These are phyloP conservation scores for Drosophila kuntzei DNA, from an alignment of 2,888 invertebrate species.

Conservation along the genomic window DNA sequence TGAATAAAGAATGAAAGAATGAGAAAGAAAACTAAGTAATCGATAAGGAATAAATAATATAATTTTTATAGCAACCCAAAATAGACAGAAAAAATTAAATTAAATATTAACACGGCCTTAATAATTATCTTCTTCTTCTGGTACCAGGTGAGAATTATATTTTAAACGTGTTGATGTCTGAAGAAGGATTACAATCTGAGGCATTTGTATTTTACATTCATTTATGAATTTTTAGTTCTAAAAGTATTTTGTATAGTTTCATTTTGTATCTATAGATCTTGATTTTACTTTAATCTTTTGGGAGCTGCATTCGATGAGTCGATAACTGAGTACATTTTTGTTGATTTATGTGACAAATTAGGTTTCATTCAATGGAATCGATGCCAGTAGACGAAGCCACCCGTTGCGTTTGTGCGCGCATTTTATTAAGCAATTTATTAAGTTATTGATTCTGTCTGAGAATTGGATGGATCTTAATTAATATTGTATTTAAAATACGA, in stretches of 20 bases:
- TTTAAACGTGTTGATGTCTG: no score
- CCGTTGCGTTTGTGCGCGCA: constrained; percentile 66
- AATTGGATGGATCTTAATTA: constrained; percentile 60
- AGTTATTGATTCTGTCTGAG: constrained; percentile 52
- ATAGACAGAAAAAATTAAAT: no score
- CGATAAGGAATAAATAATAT: no score
- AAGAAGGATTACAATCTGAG: neutral
- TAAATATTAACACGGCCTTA: no score
- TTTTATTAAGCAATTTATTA: constrained; percentile 68
- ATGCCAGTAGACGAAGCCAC: constrained; percentile 24
- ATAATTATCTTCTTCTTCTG: no score
- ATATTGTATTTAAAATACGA: constrained; percentile 60
- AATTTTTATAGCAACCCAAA: no score
- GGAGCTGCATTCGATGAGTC: constrained; percentile 18
- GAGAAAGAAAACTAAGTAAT: no score
- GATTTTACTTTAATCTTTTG: neutral
- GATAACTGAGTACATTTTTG: constrained; percentile 9
- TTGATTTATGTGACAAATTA: constrained; percentile 42
- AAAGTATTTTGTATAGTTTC: neutral
- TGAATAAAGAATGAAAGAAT: no score
- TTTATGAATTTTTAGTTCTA: neutral
- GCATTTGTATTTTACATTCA: neutral
- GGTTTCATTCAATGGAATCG: constrained; percentile 31
- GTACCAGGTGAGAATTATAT: no score
- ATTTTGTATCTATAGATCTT: neutral